Percentiles rank a stretch among this genome's conserved stretches.
Evolutionary conservation across 2,797 vertebrate genomes (phyloP).

Genomic region (Sebastes miniatus): DNA sequence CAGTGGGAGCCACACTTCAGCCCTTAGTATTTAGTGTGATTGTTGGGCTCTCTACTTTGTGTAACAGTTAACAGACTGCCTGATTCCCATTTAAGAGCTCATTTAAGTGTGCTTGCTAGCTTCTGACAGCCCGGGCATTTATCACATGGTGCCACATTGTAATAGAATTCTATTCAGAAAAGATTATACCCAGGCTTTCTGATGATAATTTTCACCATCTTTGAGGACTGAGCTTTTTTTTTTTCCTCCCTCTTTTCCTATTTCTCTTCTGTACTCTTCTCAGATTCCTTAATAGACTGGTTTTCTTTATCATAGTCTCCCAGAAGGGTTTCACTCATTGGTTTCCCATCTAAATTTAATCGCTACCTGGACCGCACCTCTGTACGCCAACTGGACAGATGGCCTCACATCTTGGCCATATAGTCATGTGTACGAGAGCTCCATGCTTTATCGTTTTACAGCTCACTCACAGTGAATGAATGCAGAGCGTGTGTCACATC

Average conservation of each 20-base stretch:
- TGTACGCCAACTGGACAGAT: constrained; percentile 52
- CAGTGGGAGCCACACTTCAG: constrained; percentile 34
- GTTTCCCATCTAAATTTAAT: constrained; percentile 41
- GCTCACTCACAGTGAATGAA: constrained; percentile 32
- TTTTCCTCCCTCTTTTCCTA: constrained; percentile 2
- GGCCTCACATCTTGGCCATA: constrained; percentile 24
- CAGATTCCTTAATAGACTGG: constrained; percentile 40
- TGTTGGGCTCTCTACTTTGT: constrained; percentile 56
- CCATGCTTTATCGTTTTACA: not conserved
- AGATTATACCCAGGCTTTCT: constrained; percentile 78
- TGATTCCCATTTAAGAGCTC: constrained; percentile 71
- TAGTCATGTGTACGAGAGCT: not conserved
- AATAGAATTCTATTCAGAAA: constrained; percentile 79
- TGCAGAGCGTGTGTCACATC: constrained; percentile 8
- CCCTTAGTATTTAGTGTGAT: constrained; percentile 39
- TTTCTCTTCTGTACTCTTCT: constrained; percentile 45
- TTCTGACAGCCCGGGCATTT: constrained; percentile 73
- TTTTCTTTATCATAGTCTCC: constrained; percentile 24
- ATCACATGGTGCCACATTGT: constrained; percentile 75
- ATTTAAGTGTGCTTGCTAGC: constrained; percentile 70
- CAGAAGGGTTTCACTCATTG: constrained; percentile 25
- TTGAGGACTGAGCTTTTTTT: constrained; percentile 54
- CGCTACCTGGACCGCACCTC: constrained; percentile 45
- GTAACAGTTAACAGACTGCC: constrained; percentile 59
- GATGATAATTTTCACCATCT: constrained; percentile 78